Evolutionary conservation across 1,140 invertebrate genomes (phyloP).

Genomic region (Paracyclopina nana): DNA sequence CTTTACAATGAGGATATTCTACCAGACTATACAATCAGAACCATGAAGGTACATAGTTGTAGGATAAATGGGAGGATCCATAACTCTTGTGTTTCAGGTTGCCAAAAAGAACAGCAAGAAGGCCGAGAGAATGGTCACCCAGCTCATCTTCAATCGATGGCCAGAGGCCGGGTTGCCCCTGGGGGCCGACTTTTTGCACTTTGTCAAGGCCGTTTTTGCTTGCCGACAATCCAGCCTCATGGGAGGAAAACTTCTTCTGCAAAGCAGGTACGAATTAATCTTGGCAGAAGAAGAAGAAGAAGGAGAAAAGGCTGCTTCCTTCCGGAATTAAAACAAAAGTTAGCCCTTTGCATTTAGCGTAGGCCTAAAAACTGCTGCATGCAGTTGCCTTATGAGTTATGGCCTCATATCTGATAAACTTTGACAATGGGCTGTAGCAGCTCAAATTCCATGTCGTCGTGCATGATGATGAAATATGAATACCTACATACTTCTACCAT

Average conservation of each 20-base stretch:
- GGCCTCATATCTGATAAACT: too few species aligned
- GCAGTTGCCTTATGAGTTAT: too few species aligned
- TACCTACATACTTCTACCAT: too few species aligned
- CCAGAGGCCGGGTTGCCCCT: conserved; percentile 7
- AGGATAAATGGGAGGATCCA: neutral
- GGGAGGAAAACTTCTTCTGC: conserved; percentile 5
- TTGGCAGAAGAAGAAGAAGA: neutral
- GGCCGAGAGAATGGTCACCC: conserved; percentile 2
- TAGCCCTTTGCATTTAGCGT: too few species aligned
- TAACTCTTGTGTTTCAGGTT: neutral
- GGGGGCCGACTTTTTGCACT: conserved; percentile 1
- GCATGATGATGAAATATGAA: too few species aligned
- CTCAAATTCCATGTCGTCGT: too few species aligned
- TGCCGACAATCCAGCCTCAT: neutral
- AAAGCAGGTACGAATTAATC: conserved; percentile 6
- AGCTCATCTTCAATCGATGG: conserved; percentile 2
- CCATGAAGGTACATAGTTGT: conserved; percentile 6
- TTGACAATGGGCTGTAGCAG: too few species aligned
- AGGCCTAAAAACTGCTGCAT: too few species aligned
- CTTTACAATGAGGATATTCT: conserved; percentile 10
- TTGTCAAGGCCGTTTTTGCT: conserved; percentile 8
- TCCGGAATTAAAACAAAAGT: too few species aligned
- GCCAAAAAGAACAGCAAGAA: neutral
- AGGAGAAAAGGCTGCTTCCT: too few species aligned
- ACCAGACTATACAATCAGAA: conserved; percentile 11